phyloP scores from a whole-genome alignment of 2,113 vertebrate genomes.

The Alectura lathami region DNA sequence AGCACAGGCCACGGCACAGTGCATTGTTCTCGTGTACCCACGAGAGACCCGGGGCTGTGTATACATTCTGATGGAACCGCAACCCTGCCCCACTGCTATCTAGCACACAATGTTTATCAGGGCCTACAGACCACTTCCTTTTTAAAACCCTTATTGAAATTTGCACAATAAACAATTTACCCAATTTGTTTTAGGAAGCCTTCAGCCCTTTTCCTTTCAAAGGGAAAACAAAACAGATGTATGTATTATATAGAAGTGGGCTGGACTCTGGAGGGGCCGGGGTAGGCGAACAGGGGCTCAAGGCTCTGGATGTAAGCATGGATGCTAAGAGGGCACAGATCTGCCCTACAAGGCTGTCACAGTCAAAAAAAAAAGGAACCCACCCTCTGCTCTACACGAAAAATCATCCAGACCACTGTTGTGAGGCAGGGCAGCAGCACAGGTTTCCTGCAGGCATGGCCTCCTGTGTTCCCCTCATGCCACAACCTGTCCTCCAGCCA shows the following conservation, averaged over 20 bases:
- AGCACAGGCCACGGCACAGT: not conserved
- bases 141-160: conserved; percentile 69
- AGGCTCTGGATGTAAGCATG: not conserved
- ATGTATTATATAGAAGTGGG: conserved; percentile 14
- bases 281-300: rapidly evolving
- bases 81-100: conserved; percentile 53
- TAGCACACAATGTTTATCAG: conserved; percentile 63
- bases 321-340: not conserved
- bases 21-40: not conserved
- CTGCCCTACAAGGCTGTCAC: not conserved
- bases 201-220: conserved; percentile 58
- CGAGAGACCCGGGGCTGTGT: conserved; percentile 6
- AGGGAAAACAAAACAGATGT: conserved; percentile 28
- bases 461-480: rapidly evolving
- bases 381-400: not conserved
- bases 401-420: not conserved
- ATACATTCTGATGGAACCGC: conserved; percentile 42
- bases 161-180: conserved; percentile 72
- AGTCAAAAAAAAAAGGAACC: not conserved
- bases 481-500: not conserved
- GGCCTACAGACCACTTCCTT: conserved; percentile 72
- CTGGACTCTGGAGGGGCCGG: not conserved
- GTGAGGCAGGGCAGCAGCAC: not conserved
- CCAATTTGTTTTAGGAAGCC: conserved; percentile 51
- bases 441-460: not conserved